Evolutionary conservation across 2,797 vertebrate species (phyloP).

Genomic region (Potorous gilbertii): DNA sequence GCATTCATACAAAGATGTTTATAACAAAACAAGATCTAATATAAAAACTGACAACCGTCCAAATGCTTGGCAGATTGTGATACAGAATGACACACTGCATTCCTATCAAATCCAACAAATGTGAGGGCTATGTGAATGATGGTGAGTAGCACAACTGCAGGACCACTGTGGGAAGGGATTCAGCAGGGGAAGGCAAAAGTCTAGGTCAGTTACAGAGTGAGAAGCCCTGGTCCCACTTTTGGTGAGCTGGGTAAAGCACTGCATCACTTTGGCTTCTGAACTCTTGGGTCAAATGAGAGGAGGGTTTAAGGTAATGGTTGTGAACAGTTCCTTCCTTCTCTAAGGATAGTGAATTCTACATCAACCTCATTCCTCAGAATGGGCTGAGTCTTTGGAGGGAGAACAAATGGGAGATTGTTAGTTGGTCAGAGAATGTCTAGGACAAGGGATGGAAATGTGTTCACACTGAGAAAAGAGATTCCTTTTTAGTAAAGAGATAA

Average conservation of each 20-base stretch:
- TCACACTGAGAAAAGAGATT: neutral
- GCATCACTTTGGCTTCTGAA: neutral
- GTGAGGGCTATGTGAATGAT: neutral
- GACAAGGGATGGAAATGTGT: neutral
- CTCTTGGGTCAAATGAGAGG: neutral
- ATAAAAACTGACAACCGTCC: too few relatives aligned
- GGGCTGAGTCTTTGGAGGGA: neutral
- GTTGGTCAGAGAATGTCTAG: neutral
- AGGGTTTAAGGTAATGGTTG: neutral
- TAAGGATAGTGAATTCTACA: neutral
- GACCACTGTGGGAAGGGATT: neutral
- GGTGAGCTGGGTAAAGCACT: neutral
- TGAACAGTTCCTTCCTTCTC: neutral
- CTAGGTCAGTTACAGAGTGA: neutral
- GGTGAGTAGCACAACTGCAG: neutral
- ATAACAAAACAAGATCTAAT: neutral
- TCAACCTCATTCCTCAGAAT: neutral
- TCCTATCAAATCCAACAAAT: neutral
- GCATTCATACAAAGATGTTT: neutral
- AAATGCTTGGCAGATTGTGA: neutral
- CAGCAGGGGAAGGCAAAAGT: neutral
- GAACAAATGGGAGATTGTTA: neutral
- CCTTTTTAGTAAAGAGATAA: neutral
- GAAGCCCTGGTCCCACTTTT: neutral
- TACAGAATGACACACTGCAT: neutral